Evolutionary conservation across 2,888 invertebrate species (phyloP), one percentile per base, ranked within the genome.

Genomic region (Sesamia inferens): DNA sequence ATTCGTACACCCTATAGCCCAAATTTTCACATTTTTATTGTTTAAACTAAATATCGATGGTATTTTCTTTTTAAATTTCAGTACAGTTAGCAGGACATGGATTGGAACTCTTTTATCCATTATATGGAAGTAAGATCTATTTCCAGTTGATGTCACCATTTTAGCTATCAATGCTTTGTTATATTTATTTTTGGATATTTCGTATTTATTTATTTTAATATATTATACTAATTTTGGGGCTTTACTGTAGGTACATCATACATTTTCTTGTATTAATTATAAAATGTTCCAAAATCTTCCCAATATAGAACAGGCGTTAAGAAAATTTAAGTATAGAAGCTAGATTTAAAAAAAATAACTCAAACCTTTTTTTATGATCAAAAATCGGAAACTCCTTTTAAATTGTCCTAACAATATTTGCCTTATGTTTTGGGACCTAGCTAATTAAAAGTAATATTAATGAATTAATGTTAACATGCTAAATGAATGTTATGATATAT

Each of bases 81-180:
- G 95, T 92, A 87, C 92, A 90, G 87, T 94, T 89, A 92, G 91
- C 93, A 91, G 93, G 90, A 92, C 92, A 93, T 94, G 95, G 95
- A 89, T 94, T 91, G 94, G 94, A 90, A 93, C 89, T 93, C 88
- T 93, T 83, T 85, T 95, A 81, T 93, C 92, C 82, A 88, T 92
- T 90, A 70, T 95, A 84, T 95, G 95, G 95, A 95, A 94, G 96
- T 96, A 96, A 95, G 96, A 92, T 84, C 87, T 89, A 74, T 79
- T 83, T 85, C 85, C 86, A 86, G 79, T 87, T 85, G 81, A 83
- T 88, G 87, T 85, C 85, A 78, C 78, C 59, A 58, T 76, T 81
- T 71, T 74, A 72, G 65, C 76, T 85, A 11, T 62, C 64, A 68
- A 64, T 77, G 76, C 58, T 71, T 71, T 61, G 19, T 65, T 79